phyloP scores from a whole-genome alignment of 2,797 vertebrate genomes.

The Dicrostonyx torquatus region DNA sequence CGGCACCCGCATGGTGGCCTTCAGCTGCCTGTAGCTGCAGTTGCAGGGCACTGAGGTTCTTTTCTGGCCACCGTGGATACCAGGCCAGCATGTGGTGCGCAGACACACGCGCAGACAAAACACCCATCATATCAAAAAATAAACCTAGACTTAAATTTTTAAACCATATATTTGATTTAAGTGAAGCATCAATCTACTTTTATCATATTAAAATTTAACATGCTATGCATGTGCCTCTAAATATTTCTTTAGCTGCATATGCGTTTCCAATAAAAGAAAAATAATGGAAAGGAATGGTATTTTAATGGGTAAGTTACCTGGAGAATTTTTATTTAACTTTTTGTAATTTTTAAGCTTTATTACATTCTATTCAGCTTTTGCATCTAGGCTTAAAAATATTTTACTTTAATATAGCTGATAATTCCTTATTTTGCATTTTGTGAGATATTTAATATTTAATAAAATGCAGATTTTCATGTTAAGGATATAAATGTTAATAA shows the following conservation, averaged over 20 bases:
- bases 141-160: neutral
- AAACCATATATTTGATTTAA: neutral
- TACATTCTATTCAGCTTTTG: slow-evolving; percentile 21
- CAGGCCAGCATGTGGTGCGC: neutral
- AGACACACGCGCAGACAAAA: neutral
- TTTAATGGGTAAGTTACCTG: slow-evolving; percentile 12
- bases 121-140: neutral
- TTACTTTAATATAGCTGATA: neutral
- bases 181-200: neutral
- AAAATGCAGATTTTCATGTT: neutral
- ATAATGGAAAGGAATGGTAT: neutral
- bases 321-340: slow-evolving; percentile 12
- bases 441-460: neutral
- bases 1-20: neutral
- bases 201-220: slow-evolving; percentile 24
- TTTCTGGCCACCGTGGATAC: neutral
- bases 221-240: slow-evolving; percentile 58
- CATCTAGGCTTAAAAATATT: neutral
- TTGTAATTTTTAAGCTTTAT: slow-evolving; percentile 23
- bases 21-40: neutral
- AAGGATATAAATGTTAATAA: neutral
- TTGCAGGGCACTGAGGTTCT: neutral
- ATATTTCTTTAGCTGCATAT: slow-evolving; percentile 58
- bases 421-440: neutral
- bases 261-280: neutral